Evolutionary conservation across 2,888 invertebrate genomes (phyloP).

Genomic region (Xylocampa areola): DNA sequence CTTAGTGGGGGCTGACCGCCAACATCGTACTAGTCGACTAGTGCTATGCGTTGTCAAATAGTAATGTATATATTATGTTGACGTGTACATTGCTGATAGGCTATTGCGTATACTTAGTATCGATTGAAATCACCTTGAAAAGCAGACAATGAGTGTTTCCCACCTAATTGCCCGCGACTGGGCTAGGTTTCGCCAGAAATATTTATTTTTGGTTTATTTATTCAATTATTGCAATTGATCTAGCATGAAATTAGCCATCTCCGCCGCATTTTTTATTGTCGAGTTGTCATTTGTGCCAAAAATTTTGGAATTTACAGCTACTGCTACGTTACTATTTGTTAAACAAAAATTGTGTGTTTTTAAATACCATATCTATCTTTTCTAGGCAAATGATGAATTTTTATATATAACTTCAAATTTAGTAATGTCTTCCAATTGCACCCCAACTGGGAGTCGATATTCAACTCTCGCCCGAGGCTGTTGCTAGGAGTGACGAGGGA

Average conservation of each 20-base stretch:
- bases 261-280: too few relatives aligned
- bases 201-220: neutral
- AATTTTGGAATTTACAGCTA: too few relatives aligned
- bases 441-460: conserved; percentile 5
- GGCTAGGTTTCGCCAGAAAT: conserved; percentile 1
- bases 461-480: neutral
- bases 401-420: neutral
- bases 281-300: too few relatives aligned
- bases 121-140: conserved; percentile 18
- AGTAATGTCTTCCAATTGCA: neutral
- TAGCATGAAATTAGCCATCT: too few relatives aligned
- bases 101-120: conserved; percentile 27
- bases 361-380: too few relatives aligned
- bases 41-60: neutral
- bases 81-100: conserved; percentile 15
- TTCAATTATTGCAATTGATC: too few relatives aligned
- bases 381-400: too few relatives aligned
- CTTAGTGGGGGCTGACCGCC: too few relatives aligned
- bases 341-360: too few relatives aligned
- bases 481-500: neutral
- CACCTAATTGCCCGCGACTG: conserved; percentile 17
- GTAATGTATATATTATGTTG: conserved; percentile 1
- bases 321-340: too few relatives aligned
- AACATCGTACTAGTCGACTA: too few relatives aligned
- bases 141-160: conserved; percentile 32